phyloP scores from a whole-genome alignment of 2,888 invertebrate species.

The Cataglyphis albicans region DNA sequence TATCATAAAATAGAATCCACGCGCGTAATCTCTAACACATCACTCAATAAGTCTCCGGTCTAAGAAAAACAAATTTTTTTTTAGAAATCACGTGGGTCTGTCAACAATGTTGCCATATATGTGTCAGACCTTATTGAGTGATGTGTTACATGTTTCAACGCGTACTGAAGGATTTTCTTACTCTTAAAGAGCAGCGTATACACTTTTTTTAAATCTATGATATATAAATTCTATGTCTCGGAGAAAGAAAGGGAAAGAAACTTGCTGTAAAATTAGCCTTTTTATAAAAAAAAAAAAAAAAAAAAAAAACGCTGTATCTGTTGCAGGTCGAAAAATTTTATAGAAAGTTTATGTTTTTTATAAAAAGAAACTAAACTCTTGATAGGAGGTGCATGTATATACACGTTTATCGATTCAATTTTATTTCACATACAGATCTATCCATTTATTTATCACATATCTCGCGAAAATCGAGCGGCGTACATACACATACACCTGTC shows the following conservation, averaged over 20 bases:
- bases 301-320: not conserved
- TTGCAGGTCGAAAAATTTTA: not conserved
- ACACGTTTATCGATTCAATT: not conserved
- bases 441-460: not conserved
- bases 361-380: not conserved
- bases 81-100: no score
- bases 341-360: not conserved
- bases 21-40: not conserved
- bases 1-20: slow-evolving; percentile 14
- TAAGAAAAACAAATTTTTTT: no score
- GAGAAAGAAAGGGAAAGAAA: not conserved
- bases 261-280: not conserved
- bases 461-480: slow-evolving; percentile 10
- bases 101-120: no score
- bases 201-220: not conserved
- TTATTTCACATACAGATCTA: not conserved
- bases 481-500: slow-evolving; percentile 2
- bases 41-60: no score
- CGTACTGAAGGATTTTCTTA: not conserved
- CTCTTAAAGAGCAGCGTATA: not conserved
- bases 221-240: not conserved
- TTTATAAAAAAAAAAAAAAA: not conserved
- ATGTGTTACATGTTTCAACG: not conserved
- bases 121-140: no score
- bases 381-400: not conserved